phyloP scores from a whole-genome alignment of 2,113 vertebrate genomes.

The Pterocles burchelli region DNA sequence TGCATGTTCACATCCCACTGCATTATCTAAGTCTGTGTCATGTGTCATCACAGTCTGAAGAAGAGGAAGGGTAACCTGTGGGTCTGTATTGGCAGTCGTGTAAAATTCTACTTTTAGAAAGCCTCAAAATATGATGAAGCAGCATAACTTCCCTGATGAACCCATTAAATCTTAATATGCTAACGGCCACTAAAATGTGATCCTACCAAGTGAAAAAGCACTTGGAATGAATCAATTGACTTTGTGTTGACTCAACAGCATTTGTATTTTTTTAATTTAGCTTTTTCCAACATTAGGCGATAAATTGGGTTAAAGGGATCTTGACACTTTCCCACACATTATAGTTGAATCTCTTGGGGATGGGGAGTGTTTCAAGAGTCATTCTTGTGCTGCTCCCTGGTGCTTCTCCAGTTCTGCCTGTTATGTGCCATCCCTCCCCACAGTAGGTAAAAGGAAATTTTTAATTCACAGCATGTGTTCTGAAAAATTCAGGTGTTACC shows the following conservation, averaged over 20 bases:
- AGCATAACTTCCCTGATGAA: neutral
- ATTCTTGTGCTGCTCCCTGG: neutral
- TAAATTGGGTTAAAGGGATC: neutral
- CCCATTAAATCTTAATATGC: slow-evolving; percentile 1
- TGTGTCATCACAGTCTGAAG: too few relatives aligned
- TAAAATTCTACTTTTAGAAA: slow-evolving; percentile 20
- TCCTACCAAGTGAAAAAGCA: neutral
- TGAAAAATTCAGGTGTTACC: neutral
- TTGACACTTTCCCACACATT: neutral
- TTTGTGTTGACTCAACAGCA: neutral
- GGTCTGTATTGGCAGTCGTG: neutral
- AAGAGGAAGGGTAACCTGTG: neutral
- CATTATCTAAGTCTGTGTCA: neutral
- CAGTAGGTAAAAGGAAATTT: neutral
- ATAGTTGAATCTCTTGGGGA: neutral
- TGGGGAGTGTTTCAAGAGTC: neutral
- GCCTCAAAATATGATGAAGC: neutral
- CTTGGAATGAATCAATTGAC: slow-evolving; percentile 10
- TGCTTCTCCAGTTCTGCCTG: neutral
- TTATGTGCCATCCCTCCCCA: neutral
- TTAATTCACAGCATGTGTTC: neutral
- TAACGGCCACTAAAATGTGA: neutral
- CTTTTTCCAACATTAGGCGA: neutral
- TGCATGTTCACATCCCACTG: neutral
- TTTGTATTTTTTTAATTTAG: neutral